Base-by-base conservation (phyloP, 2,113 vertebrate genomes). In the Brachionichthys hirsutus region DNA sequence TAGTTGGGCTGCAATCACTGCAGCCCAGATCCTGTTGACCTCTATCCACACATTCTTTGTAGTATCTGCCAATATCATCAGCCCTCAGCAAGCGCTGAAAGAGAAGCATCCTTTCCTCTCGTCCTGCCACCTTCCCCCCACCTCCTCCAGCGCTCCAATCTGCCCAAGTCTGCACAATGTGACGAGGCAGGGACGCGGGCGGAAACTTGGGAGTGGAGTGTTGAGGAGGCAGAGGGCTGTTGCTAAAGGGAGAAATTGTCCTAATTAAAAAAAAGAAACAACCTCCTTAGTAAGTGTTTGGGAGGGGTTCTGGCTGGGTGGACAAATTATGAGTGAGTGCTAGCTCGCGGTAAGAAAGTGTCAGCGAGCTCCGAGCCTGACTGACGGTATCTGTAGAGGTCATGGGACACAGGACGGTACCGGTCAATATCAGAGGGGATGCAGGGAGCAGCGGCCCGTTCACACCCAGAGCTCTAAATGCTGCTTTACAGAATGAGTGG, bases 261-360 rank as follows among this genome's bases (percentile, higher is more conserved):
- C 72, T 84, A 80, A 87, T 87, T 87, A 69, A 62, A 73, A 76
- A 54, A 66, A 77, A 62, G 45, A 17, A 46, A 50, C 58, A 60
- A 30, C 10, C 58, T 61, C 54, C 70, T 62, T 70, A 53, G 51
- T 61, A 62, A 66, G 73, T 74, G 73, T 77, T 82, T 81, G 2
- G 54, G 70, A 54, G 54, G 61, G 51, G 71, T 68, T 77, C 56
- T 70, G 73, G 45, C 71, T 43, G 54, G 56, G 50, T 69, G 72
- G 78, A 75, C 70, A 74, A 59, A 80, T 79, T 77, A 66, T 78
- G 79, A 84, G 57, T 88, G 81, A 80, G 66, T 53, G 64, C 63
- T 77, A 1, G 78, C 82, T 54, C 16, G 60, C 20, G 63, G 81
- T 61, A 35, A 30, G 14, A 18, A 73, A 74, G 73, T 79, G 81